Evolutionary conservation across 2,888 invertebrate genomes (phyloP).

Genomic region (Pachymerium ferrugineum): DNA sequence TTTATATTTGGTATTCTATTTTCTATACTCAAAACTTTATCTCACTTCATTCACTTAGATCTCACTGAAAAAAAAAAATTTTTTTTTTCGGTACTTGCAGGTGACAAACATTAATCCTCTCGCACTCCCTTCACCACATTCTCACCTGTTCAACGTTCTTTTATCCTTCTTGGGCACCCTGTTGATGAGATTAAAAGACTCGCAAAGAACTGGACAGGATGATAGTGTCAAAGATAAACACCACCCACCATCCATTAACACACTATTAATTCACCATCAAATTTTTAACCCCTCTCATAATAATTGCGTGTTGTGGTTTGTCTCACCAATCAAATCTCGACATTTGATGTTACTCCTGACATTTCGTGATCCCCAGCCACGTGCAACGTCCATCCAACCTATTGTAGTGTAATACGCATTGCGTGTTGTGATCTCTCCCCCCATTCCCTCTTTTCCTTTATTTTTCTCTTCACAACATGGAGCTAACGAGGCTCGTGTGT

Average conservation of each 20-base stretch:
- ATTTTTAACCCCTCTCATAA: neutral
- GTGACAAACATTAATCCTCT: too few relatives aligned
- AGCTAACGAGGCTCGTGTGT: slow-evolving; percentile 26
- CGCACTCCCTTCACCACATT: too few relatives aligned
- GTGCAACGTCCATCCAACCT: neutral
- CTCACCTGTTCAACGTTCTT: neutral
- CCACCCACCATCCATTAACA: neutral
- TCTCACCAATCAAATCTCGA: slow-evolving; percentile 14
- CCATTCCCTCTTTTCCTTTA: neutral
- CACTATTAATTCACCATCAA: slow-evolving; percentile 23
- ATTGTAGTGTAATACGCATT: neutral
- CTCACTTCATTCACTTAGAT: too few relatives aligned
- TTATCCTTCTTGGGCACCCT: slow-evolving; percentile 11
- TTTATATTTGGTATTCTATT: too few relatives aligned
- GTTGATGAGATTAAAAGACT: slow-evolving; percentile 14
- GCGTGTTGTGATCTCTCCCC: neutral
- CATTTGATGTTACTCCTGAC: slow-evolving; percentile 6
- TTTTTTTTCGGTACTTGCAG: too few relatives aligned
- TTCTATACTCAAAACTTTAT: too few relatives aligned
- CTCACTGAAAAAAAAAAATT: too few relatives aligned
- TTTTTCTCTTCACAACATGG: neutral
- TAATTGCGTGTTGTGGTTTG: slow-evolving; percentile 20
- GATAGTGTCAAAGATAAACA: slow-evolving; percentile 25
- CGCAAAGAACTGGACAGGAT: neutral
- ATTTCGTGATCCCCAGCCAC: slow-evolving; percentile 18